Percentiles rank a stretch among this genome's conserved stretches.
phyloP scores from a whole-genome alignment of 2,113 vertebrate genomes.

The Hippotragus niger region DNA sequence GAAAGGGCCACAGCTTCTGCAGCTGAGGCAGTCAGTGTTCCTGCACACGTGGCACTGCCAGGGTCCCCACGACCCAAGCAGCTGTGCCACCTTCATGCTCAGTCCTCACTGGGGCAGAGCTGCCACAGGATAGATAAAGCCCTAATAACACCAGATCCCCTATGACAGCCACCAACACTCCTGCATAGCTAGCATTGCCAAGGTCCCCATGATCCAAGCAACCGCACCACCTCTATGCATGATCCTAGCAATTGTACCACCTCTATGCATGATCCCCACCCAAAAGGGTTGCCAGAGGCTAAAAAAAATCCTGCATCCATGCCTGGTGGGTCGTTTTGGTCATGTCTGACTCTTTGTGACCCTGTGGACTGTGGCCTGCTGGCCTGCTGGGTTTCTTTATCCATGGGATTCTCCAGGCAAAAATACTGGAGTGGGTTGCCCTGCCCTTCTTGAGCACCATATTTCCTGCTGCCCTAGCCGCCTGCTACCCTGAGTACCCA shows the following conservation, averaged over 20 bases:
- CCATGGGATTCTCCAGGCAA: neutral
- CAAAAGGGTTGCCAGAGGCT: neutral
- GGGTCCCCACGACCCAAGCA: neutral
- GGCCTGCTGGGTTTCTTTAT: neutral
- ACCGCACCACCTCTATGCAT: no score
- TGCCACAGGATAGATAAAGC: neutral
- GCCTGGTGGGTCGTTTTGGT: neutral
- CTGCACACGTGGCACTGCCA: neutral
- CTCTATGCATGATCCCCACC: no score
- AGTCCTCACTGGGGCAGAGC: neutral
- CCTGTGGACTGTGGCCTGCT: neutral
- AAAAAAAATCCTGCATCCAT: neutral
- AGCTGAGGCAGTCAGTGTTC: neutral
- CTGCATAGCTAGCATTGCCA: neutral
- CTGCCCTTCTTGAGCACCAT: neutral
- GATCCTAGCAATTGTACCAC: fast-evolving
- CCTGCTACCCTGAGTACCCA: neutral
- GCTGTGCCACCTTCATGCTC: neutral
- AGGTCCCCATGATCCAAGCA: neutral
- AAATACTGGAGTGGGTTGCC: neutral
- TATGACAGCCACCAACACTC: neutral
- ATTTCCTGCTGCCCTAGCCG: fast-evolving
- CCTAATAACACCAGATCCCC: neutral
- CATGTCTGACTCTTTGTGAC: neutral
- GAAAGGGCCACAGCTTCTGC: neutral